Base-by-base conservation (phyloP, 2,797 vertebrate species). In the Schizopygopsis pylzovi region DNA sequence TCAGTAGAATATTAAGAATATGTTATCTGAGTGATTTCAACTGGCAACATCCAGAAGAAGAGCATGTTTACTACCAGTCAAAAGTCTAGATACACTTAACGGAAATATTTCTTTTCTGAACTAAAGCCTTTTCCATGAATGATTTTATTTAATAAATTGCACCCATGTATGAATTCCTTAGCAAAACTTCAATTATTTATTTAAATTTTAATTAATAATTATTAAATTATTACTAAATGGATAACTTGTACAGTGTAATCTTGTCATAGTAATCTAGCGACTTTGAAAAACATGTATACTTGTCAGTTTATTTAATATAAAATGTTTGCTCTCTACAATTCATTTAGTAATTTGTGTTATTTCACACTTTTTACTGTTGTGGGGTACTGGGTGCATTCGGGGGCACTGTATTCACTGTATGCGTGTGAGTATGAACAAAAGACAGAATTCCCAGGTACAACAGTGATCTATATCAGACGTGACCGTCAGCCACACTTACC, bases 401-500 rank as follows among this genome's bases (percentile, higher is more conserved):
- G 56, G 56, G 9, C 22, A 59, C 16, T 20, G 15, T 18, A 33
- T 75, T 28, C 9, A 49, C 7, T 6, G 2, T 28, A n/a, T 16
- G 25, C 47, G 20, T n/a, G 2, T 0, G 28, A 72, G 37, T 33
- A 20, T 2, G 16, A 75, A 52, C 45, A 39, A 15, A 77, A 75
- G 78, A 45, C 72, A 84, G 47, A 67, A 75, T 88, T 71, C 80
- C 52, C 68, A 86, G 28, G 33, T 82, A 83, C 47, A 85, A 45
- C 10, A 67, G 10, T 15, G 56, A 10, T 83, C 28, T 76, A 82
- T 63, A 73, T 80, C 41, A 10, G 47, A 37, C 41, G 18, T 33
- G 63, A 37, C 22, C 49, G 20, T 77, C 77, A 83, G 83, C 16
- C 52, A 68, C 16, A 83, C 96, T 92, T 94, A 99, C 98, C 98